Evolutionary conservation across 2,888 invertebrate genomes (phyloP).

Genomic region (Pseudanteris insignis): DNA sequence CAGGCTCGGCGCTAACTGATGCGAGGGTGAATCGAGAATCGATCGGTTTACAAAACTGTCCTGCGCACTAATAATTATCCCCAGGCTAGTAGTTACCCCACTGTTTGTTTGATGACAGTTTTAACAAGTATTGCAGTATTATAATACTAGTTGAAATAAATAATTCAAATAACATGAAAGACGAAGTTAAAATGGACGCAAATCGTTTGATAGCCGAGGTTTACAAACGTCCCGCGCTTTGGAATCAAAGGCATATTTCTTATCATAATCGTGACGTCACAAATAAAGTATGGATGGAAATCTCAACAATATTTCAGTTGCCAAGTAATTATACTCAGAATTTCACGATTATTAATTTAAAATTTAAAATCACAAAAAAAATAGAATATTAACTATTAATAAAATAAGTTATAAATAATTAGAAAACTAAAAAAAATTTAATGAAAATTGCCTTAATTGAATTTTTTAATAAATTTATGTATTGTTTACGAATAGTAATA

Average conservation of each 20-base stretch:
- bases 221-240: slow-evolving; percentile 63
- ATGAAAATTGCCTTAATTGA: too few relatives aligned
- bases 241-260: slow-evolving; percentile 64
- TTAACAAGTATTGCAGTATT: slow-evolving; percentile 15
- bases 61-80: slow-evolving; percentile 62
- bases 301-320: slow-evolving; percentile 60
- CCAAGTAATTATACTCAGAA: slow-evolving; percentile 52
- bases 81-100: slow-evolving; percentile 60
- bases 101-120: slow-evolving; percentile 43
- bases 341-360: too few relatives aligned
- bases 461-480: too few relatives aligned
- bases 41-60: slow-evolving; percentile 58
- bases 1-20: slow-evolving; percentile 55
- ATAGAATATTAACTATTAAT: too few relatives aligned
- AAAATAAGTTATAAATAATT: too few relatives aligned
- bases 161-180: slow-evolving; percentile 49
- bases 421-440: too few relatives aligned
- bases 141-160: slow-evolving; percentile 7
- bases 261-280: slow-evolving; percentile 66
- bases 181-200: slow-evolving; percentile 63
- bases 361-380: too few relatives aligned
- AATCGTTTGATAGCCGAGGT: slow-evolving; percentile 64
- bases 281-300: slow-evolving; percentile 65
- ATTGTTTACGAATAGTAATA: too few relatives aligned
- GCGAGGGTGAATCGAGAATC: slow-evolving; percentile 61